A percentile compares a stretch with the other conserved stretches of the same genome.
Conservation (phyloP, 2,888 invertebrate genomes). For the Mesorhabditis spiculigera region DNA sequence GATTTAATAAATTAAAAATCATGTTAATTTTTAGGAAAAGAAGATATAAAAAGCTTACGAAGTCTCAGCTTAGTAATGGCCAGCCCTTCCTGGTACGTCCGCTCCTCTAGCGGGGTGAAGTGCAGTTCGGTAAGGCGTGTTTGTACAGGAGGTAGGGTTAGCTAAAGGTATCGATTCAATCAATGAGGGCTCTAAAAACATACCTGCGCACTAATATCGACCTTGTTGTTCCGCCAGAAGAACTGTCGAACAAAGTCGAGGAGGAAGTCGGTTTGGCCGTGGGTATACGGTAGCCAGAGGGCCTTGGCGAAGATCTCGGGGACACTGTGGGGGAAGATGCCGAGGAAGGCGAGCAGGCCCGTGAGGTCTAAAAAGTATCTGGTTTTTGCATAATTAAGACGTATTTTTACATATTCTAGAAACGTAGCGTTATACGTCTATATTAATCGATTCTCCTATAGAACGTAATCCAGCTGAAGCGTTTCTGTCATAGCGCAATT, state of each 20-base stretch:
- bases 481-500: no score
- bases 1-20: no score
- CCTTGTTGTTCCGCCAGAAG: conserved; percentile 73
- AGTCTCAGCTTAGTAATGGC: background rate
- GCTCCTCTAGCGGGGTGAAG: conserved; percentile 73
- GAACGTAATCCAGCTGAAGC: no score
- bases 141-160: conserved; percentile 70
- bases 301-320: conserved; percentile 65
- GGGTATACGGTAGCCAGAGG: conserved; percentile 64
- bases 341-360: conserved; percentile 68
- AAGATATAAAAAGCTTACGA: background rate
- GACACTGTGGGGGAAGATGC: conserved; percentile 65
- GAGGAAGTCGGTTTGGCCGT: conserved; percentile 63
- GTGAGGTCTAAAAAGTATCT: conserved; percentile 61
- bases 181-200: conserved; percentile 11
- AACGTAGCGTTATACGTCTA: background rate
- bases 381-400: no score
- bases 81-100: conserved; percentile 66
- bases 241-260: conserved; percentile 65
- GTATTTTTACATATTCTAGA: background rate
- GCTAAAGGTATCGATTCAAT: conserved; percentile 10
- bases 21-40: no score
- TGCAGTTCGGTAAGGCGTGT: conserved; percentile 67
- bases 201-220: conserved; percentile 69
- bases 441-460: background rate